Evolutionary conservation across 2,113 vertebrate species (phyloP).

Genomic region (Mobula hypostoma): DNA sequence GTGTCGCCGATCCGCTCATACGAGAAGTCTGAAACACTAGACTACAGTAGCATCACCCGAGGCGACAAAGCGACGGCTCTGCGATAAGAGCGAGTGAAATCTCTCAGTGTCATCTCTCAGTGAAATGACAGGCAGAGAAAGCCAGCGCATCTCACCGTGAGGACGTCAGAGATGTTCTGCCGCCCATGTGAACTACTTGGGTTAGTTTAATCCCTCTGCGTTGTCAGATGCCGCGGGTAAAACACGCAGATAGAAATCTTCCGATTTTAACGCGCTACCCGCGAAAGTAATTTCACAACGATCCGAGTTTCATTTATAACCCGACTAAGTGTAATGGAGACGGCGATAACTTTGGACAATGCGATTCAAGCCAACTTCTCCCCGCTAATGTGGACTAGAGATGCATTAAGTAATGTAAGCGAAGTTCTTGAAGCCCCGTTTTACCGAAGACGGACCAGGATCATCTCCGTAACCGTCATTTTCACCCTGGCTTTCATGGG

Average conservation of each 20-base stretch:
- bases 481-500: slow-evolving; percentile 49
- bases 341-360: not conserved
- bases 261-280: not conserved
- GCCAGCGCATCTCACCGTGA: too few relatives aligned
- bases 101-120: too few relatives aligned
- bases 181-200: not conserved
- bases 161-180: not conserved
- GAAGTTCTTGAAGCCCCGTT: not conserved
- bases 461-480: slow-evolving; percentile 43
- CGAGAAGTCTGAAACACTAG: not conserved
- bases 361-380: not conserved
- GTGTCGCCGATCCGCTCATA: too few relatives aligned
- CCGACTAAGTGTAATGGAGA: not conserved
- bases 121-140: not conserved
- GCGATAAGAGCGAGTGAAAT: not conserved
- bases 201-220: not conserved
- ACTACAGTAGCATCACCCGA: not conserved
- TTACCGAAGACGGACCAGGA: slow-evolving; percentile 40
- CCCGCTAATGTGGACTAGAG: not conserved
- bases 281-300: not conserved
- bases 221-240: not conserved
- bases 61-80: not conserved
- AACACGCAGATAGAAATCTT: not conserved
- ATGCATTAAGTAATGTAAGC: not conserved
- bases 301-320: not conserved